Evolutionary conservation across 2,113 vertebrate species (phyloP).

Genomic region (Entelurus aequoreus): DNA sequence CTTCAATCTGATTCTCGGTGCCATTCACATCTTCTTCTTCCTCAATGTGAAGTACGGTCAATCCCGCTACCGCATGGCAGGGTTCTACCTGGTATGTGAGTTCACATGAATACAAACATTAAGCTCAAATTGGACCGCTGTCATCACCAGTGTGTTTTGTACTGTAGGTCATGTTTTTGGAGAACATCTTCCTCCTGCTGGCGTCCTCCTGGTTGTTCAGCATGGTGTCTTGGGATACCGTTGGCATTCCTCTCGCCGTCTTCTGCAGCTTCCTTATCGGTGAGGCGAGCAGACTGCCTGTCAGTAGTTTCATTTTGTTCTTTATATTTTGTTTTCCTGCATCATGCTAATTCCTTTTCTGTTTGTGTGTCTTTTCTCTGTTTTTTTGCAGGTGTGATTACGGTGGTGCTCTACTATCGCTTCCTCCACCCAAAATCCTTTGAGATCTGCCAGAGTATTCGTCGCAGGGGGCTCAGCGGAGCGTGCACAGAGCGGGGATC

Average conservation of each 20-base stretch:
- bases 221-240: conserved; percentile 66
- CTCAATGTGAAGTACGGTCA: conserved; percentile 73
- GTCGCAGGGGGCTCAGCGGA: conserved; percentile 43
- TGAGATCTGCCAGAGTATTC: conserved; percentile 74
- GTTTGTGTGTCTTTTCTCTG: conserved; percentile 28
- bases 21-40: conserved; percentile 78
- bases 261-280: conserved; percentile 78
- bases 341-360: not conserved
- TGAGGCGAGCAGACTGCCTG: conserved; percentile 47
- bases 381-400: conserved; percentile 69
- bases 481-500: conserved; percentile 36
- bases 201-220: conserved; percentile 75
- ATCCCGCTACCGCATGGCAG: conserved; percentile 71
- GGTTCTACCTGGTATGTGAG: conserved; percentile 75
- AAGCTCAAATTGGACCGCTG: too few relatives aligned
- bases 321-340: not conserved
- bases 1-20: conserved; percentile 78
- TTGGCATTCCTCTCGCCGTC: conserved; percentile 63
- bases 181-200: conserved; percentile 76
- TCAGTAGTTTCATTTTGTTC: not conserved
- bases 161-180: conserved; percentile 63
- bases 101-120: too few relatives aligned
- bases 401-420: conserved; percentile 76
- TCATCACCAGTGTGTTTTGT: not conserved
- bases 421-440: conserved; percentile 82